phyloP scores from a whole-genome alignment of 2,113 vertebrate genomes.

The Seriola aureovittata region DNA sequence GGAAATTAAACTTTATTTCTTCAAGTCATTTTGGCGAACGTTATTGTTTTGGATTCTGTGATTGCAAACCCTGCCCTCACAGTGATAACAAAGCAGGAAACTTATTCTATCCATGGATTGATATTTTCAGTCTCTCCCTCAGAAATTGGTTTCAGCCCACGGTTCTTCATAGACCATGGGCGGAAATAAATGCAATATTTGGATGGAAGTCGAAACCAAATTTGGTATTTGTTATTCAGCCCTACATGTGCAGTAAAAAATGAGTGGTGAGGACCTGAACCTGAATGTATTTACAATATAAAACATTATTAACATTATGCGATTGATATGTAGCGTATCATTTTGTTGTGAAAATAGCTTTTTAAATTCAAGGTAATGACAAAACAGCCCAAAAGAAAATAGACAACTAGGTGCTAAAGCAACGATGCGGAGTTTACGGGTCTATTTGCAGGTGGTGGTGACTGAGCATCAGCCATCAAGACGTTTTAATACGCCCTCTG shows the following conservation, averaged over 20 bases:
- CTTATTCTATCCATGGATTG: neutral
- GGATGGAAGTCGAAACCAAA: neutral
- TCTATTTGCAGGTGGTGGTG: no score
- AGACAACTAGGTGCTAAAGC: neutral
- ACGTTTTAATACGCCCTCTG: no score
- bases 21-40: constrained; percentile 44
- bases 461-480: no score
- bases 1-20: constrained; percentile 65
- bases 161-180: neutral
- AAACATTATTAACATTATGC: neutral
- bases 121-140: neutral
- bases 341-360: neutral
- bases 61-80: neutral
- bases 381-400: neutral
- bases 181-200: neutral
- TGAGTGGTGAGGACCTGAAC: neutral
- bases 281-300: neutral
- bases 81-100: neutral
- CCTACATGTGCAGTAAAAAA: no score
- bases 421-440: neutral
- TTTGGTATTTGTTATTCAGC: neutral
- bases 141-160: neutral
- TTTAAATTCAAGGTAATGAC: neutral
- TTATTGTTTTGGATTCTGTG: constrained; percentile 38
- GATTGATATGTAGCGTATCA: neutral